Percentiles rank a stretch among this genome's conserved stretches.
These are phyloP conservation scores for Siniperca undulata DNA, from an alignment of 2,797 vertebrate species.

Conservation along the genomic window DNA sequence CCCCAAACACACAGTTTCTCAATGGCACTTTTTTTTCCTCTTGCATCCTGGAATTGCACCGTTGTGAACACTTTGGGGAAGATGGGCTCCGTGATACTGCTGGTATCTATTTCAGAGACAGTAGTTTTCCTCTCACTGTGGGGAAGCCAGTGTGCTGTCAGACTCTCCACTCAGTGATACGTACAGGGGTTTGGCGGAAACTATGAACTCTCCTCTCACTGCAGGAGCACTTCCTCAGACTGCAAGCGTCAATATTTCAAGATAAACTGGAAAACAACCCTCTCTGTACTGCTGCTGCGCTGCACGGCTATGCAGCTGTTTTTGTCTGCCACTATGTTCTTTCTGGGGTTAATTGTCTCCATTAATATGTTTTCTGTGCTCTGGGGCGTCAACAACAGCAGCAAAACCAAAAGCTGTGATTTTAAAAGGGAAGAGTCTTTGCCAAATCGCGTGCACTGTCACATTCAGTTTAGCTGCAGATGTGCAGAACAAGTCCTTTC, in stretches of 20 bases:
- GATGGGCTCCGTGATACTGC: slow-evolving; percentile 71
- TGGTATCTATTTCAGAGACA: slow-evolving; percentile 74
- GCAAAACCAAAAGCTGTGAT: slow-evolving; percentile 52
- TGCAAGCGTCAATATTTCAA: slow-evolving; percentile 71
- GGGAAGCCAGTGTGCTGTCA: slow-evolving; percentile 74
- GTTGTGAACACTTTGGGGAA: slow-evolving; percentile 70
- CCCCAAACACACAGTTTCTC: slow-evolving; percentile 44
- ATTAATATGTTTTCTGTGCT: slow-evolving; percentile 68
- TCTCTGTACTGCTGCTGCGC: slow-evolving; percentile 32
- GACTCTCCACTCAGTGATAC: slow-evolving; percentile 63
- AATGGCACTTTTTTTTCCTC: slow-evolving; percentile 70
- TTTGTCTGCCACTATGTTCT: slow-evolving; percentile 49
- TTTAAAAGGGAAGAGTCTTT: slow-evolving; percentile 44
- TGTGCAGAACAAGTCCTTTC: slow-evolving; percentile 67
- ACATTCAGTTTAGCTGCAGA: slow-evolving; percentile 66
- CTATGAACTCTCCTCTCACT: slow-evolving; percentile 69
- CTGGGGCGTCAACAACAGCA: slow-evolving; percentile 48
- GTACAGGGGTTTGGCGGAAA: slow-evolving; percentile 59
- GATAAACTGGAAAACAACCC: slow-evolving; percentile 54
- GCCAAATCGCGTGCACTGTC: slow-evolving; percentile 54
- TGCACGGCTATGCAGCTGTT: slow-evolving; percentile 53
- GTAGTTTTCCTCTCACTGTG: slow-evolving; percentile 70
- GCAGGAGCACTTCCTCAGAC: slow-evolving; percentile 77
- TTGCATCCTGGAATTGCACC: slow-evolving; percentile 63
- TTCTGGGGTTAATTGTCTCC: slow-evolving; percentile 68